These are phyloP conservation scores for Mamestra configurata DNA, from an alignment of 1,140 invertebrate species.

Conservation along the genomic window DNA sequence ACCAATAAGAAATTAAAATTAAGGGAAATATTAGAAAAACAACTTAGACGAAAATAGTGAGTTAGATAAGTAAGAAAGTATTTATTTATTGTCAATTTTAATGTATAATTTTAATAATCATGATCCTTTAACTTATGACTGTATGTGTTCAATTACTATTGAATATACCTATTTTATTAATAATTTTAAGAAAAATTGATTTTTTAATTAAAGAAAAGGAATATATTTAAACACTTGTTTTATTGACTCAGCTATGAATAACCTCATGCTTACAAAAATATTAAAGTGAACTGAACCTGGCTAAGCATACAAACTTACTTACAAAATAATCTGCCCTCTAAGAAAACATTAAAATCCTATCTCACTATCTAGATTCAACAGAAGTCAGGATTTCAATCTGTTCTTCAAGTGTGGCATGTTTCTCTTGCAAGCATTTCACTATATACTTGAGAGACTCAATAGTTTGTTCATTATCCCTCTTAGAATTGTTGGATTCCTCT, in stretches of 20 bases:
- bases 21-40: conserved; percentile 80
- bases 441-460: conserved; percentile 79
- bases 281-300: background rate
- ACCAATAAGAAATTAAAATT: conserved; percentile 83
- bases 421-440: conserved; percentile 82
- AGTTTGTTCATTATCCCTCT: conserved; percentile 71
- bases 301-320: background rate
- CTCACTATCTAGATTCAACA: conserved; percentile 74
- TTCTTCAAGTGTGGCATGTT: conserved; percentile 82
- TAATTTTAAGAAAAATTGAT: background rate
- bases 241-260: background rate
- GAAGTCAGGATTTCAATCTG: conserved; percentile 82
- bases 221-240: conserved; percentile 3
- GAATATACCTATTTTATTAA: conserved; percentile 10
- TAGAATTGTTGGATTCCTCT: conserved; percentile 62
- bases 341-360: background rate
- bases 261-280: background rate
- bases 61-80: background rate
- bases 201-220: background rate
- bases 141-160: conserved; percentile 36
- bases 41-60: conserved; percentile 68
- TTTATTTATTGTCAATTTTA: conserved; percentile 17
- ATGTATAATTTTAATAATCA: conserved; percentile 52
- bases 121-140: conserved; percentile 51
- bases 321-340: background rate